A percentile compares a stretch with the other conserved stretches of the same genome.
These are phyloP conservation scores for Tychaedon coryphoeus DNA, from an alignment of 2,113 vertebrate genomes.

Conservation along the genomic window DNA sequence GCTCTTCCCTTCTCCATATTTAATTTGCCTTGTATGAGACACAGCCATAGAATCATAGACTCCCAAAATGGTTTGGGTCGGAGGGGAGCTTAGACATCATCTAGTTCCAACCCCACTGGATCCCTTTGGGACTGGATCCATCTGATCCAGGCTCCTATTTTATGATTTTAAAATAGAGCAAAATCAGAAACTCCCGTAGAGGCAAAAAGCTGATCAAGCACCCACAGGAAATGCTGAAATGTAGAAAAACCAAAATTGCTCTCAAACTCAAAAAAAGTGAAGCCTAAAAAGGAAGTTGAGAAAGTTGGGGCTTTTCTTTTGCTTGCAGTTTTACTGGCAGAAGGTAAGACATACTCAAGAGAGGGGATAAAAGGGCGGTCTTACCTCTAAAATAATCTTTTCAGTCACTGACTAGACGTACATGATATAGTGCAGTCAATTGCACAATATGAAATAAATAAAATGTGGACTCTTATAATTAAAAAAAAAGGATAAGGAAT, in stretches of 20 bases:
- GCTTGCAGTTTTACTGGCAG: background rate
- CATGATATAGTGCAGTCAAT: background rate
- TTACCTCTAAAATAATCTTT: background rate
- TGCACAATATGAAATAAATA: background rate
- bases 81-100: background rate
- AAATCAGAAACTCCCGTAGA: background rate
- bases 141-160: background rate
- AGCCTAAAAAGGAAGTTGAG: slow-evolving; percentile 24
- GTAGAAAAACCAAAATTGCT: background rate
- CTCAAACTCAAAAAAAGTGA: background rate
- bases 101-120: background rate
- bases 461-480: background rate
- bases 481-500: background rate
- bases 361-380: background rate
- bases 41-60: background rate
- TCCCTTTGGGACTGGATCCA: background rate
- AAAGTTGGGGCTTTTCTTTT: background rate
- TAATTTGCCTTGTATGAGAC: background rate
- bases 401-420: background rate
- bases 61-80: background rate
- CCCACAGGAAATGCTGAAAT: background rate
- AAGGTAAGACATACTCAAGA: background rate
- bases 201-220: background rate
- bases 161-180: background rate
- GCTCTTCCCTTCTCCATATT: background rate